A percentile compares a stretch with the other conserved stretches of the same genome.
Evolutionary conservation across 2,797 vertebrate species (phyloP).

Genomic region (Arrhamphus sclerolepis): DNA sequence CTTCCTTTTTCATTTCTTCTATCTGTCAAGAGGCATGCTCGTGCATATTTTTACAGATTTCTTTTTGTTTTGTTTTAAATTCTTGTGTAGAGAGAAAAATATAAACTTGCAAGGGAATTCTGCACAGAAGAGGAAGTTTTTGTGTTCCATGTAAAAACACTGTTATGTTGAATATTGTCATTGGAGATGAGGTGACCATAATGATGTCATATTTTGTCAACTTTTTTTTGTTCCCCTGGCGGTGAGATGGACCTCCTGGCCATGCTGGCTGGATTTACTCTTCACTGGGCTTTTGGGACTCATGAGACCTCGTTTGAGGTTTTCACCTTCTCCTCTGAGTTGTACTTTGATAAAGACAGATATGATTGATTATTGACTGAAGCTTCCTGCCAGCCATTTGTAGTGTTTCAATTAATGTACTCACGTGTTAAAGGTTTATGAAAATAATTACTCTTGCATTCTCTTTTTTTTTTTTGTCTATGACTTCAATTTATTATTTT

Average conservation of each 20-base stretch:
- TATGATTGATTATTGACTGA: constrained; percentile 35
- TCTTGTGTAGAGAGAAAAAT: constrained; percentile 48
- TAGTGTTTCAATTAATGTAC: constrained; percentile 44
- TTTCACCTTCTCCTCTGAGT: constrained; percentile 4
- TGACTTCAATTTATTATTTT: constrained; percentile 60
- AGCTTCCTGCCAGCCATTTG: constrained; percentile 55
- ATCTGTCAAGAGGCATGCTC: constrained; percentile 63
- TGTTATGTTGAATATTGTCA: constrained; percentile 18
- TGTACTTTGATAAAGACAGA: constrained; percentile 33
- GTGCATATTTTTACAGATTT: constrained; percentile 32
- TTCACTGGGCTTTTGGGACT: constrained; percentile 10
- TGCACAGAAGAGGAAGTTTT: constrained; percentile 38
- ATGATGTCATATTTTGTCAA: constrained; percentile 61
- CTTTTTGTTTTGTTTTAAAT: neutral
- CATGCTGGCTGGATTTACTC: constrained; percentile 21
- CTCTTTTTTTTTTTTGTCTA: constrained; percentile 37
- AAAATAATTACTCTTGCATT: constrained; percentile 35
- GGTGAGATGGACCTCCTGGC: constrained; percentile 52
- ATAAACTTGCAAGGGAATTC: constrained; percentile 51
- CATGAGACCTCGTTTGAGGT: constrained; percentile 27
- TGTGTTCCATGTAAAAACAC: constrained; percentile 38
- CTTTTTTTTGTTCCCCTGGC: constrained; percentile 28
- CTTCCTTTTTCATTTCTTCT: constrained; percentile 59
- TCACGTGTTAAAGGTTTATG: constrained; percentile 55
- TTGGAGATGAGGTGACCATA: constrained; percentile 13